Base-by-base conservation (phyloP, 2,113 vertebrate species). In the Trachemys scripta region DNA sequence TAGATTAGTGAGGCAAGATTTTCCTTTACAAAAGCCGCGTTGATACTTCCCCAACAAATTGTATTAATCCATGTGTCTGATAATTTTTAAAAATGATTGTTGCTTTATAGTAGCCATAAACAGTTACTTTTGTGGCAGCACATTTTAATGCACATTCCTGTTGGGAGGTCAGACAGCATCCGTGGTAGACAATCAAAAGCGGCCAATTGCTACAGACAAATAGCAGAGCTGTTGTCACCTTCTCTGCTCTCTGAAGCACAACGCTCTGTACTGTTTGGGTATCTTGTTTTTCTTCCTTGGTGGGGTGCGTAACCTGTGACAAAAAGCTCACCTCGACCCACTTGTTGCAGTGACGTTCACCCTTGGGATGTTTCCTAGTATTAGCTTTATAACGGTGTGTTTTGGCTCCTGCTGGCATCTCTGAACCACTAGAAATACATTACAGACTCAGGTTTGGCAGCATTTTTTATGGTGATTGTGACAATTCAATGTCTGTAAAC, bases 201-300 rank as follows among this genome's bases (percentile, higher is more conserved):
- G 65, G 80, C 3, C 29, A 8, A 11, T 87, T 78, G 75, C 50
- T 87, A 38, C 65, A 57, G 42, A 38, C 65, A 62, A 3, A 4
- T 80, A 92, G 94, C 79, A 0, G 56, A 78, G 8, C 56, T 78
- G 31, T 1, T 54, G 92, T 62, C 92, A 88, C 80, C 93, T 95
- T 91, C 69, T 69, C 90, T 95, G 65, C 78, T 92, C 90, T 62
- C 85, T 57, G 84, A 97, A 96, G 95, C 95, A 94, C 97, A 51
- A 69, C 42, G 8, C 49, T 0, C 4, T 8, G 50, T 10, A 81
- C 65, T 47, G 42, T 54, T 50, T 56, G 14, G 16, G n/a, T 35
- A 5, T 42, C 22, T 1, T 38, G 5, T 91, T 83, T 90, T 69
- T 31, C n/a, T 82, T 80, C 16, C 76, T 76, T 76, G 24, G 27